Evolutionary conservation across 1,140 invertebrate genomes (phyloP).

Genomic region (Protaetia brevitarsis): DNA sequence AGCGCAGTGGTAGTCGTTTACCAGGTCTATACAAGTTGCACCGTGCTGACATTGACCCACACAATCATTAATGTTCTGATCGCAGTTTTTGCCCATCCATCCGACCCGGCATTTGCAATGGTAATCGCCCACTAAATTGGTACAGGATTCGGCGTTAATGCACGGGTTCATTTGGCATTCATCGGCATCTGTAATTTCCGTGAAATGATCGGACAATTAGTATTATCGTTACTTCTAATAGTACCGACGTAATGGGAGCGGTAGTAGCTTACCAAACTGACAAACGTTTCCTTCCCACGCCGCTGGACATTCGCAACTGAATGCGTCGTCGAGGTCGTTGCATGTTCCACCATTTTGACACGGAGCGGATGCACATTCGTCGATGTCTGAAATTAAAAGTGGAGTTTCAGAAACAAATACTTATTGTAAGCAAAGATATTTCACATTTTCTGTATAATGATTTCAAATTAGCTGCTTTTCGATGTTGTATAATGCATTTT

Average conservation of each 20-base stretch:
- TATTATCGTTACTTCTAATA: background rate
- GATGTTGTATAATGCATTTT: no score
- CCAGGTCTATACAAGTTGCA: conserved; percentile 79
- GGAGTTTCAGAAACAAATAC: background rate
- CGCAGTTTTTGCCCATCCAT: conserved; percentile 85
- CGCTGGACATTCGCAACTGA: conserved; percentile 71
- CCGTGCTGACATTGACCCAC: conserved; percentile 82
- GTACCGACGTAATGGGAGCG: background rate
- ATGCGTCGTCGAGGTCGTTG: conserved; percentile 69
- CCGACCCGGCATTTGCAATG: conserved; percentile 76
- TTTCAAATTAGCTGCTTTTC: no score
- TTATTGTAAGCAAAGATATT: no score
- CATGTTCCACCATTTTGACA: conserved; percentile 88
- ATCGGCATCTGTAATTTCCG: conserved; percentile 57
- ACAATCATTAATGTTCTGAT: conserved; percentile 86
- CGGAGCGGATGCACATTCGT: conserved; percentile 79
- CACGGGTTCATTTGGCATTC: conserved; percentile 65
- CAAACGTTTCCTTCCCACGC: conserved; percentile 81
- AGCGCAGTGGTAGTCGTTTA: conserved; percentile 80
- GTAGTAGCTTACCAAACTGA: conserved; percentile 61
- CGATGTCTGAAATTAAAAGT: conserved; percentile 61
- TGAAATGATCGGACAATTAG: conserved; percentile 19
- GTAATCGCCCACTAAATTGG: conserved; percentile 80
- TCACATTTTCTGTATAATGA: no score
- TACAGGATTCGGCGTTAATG: conserved; percentile 77